Base-by-base conservation (phyloP, 1,140 invertebrate genomes). In the Phocides pigmalion region DNA sequence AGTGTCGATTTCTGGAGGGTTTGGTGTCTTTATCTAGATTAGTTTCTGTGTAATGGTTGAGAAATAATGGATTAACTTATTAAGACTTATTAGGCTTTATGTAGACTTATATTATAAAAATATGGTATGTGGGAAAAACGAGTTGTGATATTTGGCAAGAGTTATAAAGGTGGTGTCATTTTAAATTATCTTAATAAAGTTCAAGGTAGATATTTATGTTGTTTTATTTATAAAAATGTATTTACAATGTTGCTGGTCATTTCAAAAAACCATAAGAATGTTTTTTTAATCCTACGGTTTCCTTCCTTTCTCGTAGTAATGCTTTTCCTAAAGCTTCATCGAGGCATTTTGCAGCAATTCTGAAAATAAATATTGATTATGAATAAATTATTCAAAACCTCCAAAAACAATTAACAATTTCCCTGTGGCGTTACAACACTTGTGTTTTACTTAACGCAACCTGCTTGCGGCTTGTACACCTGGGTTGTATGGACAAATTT, bases 231-330 rank as follows among this genome's bases (percentile, higher is more conserved):
- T 8, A 50, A 5, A 17, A 42, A 15, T 42, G 6, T 6, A 44
- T 28, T 8, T 14, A 28, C 3, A 58, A 39, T 3, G 3, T 15
- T 58, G 28, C 53, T 49, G 47, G 81, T 93, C 92, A 93, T 90
- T 92, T 92, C 62, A 93, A 80, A 82, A 93, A 94, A 56, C 93
- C 93, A 82, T 92, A 91, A 62, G 92, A 89, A 73, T 91, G 74
- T 77, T 92, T 89, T 65, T 89, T 90, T 39, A 84, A 64, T 15
- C 53, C 70, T 64, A 84, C 66, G 72, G 76, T 76, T 77, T 86
- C 76, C 77, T 86, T 66, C 90, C 92, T 76, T 76, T 92, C 78
- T 63, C 84, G 67, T 58, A 85, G 46, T 11, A 93, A 69, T 63
- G 91, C 79, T 72, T 89, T 79, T 19, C 92, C 85, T 25, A 95